A percentile compares a stretch with the other conserved stretches of the same genome.
Conservation (phyloP, 2,888 invertebrate species). For the Lapara coniferarum region DNA sequence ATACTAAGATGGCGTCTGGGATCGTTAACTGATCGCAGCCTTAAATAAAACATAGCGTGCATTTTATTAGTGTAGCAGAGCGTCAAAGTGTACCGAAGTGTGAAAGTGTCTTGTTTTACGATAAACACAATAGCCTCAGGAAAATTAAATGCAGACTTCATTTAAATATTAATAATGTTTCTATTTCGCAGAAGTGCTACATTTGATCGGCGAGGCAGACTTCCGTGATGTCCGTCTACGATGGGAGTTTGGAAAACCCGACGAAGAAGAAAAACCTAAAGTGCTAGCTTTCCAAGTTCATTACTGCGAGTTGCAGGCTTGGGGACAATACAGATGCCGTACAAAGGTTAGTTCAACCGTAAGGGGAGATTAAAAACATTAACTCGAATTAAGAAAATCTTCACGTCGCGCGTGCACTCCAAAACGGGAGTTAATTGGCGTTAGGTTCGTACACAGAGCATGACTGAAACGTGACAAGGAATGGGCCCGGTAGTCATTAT, state of each 20-base stretch:
- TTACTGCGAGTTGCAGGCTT: slow-evolving; percentile 91
- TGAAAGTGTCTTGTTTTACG: too few species aligned
- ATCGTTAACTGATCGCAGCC: too few species aligned
- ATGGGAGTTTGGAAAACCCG: slow-evolving; percentile 83
- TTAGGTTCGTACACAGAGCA: slow-evolving; percentile 50
- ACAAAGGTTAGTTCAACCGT: slow-evolving; percentile 75
- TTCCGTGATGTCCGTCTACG: slow-evolving; percentile 86
- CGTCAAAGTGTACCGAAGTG: too few species aligned
- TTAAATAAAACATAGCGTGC: too few species aligned
- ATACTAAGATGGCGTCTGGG: too few species aligned
- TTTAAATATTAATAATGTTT: not conserved
- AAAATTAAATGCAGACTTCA: too few species aligned
- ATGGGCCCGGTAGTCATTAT: slow-evolving; percentile 37
- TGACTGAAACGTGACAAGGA: slow-evolving; percentile 58
- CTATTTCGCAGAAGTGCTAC: slow-evolving; percentile 80
- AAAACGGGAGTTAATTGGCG: slow-evolving; percentile 69
- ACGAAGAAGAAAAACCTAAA: slow-evolving; percentile 66
- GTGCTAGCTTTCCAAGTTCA: slow-evolving; percentile 87
- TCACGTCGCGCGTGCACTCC: slow-evolving; percentile 40
- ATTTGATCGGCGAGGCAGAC: slow-evolving; percentile 86
- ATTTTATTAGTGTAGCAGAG: too few species aligned
- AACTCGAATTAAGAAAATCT: not conserved
- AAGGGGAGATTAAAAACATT: not conserved
- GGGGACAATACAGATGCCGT: slow-evolving; percentile 90
- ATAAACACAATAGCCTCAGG: too few species aligned